phyloP scores from a whole-genome alignment of 2,888 invertebrate genomes.

The Polymixis flavicincta region DNA sequence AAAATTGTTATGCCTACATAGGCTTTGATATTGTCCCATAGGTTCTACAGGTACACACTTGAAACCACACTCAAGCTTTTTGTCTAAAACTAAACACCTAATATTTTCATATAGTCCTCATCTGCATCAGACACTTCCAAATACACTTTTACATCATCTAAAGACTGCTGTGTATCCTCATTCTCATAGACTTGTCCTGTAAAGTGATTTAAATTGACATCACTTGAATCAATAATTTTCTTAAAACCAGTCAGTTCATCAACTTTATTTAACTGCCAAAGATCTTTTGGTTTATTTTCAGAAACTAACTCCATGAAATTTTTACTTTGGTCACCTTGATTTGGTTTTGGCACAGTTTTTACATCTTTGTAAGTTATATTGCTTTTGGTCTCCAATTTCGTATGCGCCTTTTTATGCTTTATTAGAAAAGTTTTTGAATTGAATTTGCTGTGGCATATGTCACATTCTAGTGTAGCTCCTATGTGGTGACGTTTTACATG shows the following conservation, averaged over 20 bases:
- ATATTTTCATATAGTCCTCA: slow-evolving; percentile 62
- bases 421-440: slow-evolving; percentile 72
- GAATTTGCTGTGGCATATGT: slow-evolving; percentile 79
- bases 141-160: slow-evolving; percentile 61
- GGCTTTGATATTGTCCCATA: not conserved
- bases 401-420: slow-evolving; percentile 76
- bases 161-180: slow-evolving; percentile 27
- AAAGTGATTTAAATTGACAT: slow-evolving; percentile 45
- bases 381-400: slow-evolving; percentile 23
- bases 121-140: slow-evolving; percentile 68
- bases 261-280: slow-evolving; percentile 50
- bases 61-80: not conserved
- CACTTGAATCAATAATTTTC: slow-evolving; percentile 39
- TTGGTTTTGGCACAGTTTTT: slow-evolving; percentile 5
- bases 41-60: not conserved
- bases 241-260: slow-evolving; percentile 46
- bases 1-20: not conserved
- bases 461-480: slow-evolving; percentile 75
- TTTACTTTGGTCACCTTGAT: slow-evolving; percentile 12
- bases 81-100: slow-evolving; percentile 4
- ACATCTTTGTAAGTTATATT: slow-evolving; percentile 5
- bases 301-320: slow-evolving; percentile 1
- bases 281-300: slow-evolving; percentile 14
- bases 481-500: slow-evolving; percentile 80
- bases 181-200: slow-evolving; percentile 39